Conservation (phyloP, 2,888 invertebrate genomes). For the Drosophila rubida region DNA sequence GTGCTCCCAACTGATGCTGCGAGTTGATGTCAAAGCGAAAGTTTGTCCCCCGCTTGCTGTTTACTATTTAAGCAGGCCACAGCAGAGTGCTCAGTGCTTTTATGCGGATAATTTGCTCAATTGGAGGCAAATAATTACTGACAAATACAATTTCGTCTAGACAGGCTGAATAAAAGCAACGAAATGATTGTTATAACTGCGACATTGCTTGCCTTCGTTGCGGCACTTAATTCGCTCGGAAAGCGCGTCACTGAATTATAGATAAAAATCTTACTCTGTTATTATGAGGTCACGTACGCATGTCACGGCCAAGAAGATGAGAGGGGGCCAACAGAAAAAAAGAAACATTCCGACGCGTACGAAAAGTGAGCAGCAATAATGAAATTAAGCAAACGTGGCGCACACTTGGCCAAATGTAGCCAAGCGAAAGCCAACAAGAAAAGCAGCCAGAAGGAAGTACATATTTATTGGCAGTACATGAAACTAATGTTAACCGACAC, state of each 20-base stretch:
- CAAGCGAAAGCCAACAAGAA: slow-evolving; percentile 34
- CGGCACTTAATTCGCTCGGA: slow-evolving; percentile 45
- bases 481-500: slow-evolving; percentile 68
- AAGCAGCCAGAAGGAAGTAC: slow-evolving; percentile 49
- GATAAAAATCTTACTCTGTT: slow-evolving; percentile 76
- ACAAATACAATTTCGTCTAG: slow-evolving; percentile 70
- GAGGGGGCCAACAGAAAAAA: slow-evolving; percentile 1
- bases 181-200: slow-evolving; percentile 46
- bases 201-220: neutral
- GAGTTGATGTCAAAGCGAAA: slow-evolving; percentile 66
- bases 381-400: slow-evolving; percentile 76
- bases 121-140: slow-evolving; percentile 62
- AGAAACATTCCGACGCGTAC: slow-evolving; percentile 9
- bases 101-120: slow-evolving; percentile 38
- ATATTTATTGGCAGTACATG: slow-evolving; percentile 76
- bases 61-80: slow-evolving; percentile 27
- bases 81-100: slow-evolving; percentile 5
- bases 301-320: slow-evolving; percentile 15
- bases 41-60: slow-evolving; percentile 32
- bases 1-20: slow-evolving; percentile 7
- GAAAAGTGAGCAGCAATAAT: slow-evolving; percentile 66
- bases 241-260: slow-evolving; percentile 72
- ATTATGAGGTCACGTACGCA: slow-evolving; percentile 80
- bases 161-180: slow-evolving; percentile 43
- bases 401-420: slow-evolving; percentile 64